Conservation (phyloP, 2,888 invertebrate genomes). For the Melolontha melolontha region DNA sequence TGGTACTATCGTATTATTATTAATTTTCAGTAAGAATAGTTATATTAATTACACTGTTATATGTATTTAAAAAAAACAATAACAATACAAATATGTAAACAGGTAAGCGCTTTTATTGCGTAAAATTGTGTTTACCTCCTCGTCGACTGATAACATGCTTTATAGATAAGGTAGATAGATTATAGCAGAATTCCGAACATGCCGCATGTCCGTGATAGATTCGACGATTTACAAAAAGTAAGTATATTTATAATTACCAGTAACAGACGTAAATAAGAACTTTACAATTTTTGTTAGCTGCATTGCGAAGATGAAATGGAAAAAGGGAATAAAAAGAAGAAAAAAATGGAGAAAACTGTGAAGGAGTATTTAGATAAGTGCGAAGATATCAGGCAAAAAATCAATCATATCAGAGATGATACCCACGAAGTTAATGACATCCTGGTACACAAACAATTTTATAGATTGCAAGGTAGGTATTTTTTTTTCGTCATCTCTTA, state of each 20-base stretch:
- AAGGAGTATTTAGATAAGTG: slow-evolving; percentile 35
- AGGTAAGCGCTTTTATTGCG: not conserved
- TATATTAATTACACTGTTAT: no score
- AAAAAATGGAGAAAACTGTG: slow-evolving; percentile 28
- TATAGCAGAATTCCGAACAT: slow-evolving; percentile 14
- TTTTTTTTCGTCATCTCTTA: not conserved
- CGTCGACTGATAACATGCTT: slow-evolving; percentile 9
- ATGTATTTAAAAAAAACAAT: no score
- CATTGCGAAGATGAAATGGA: slow-evolving; percentile 29
- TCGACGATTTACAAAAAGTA: slow-evolving; percentile 45
- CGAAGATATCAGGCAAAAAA: slow-evolving; percentile 27
- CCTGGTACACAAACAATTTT: slow-evolving; percentile 26
- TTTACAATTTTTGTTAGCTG: slow-evolving; percentile 16
- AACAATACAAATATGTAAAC: no score
- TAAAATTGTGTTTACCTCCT: slow-evolving; percentile 3
- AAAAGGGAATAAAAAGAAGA: slow-evolving; percentile 30
- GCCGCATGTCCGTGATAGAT: slow-evolving; percentile 44
- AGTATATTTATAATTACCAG: not conserved
- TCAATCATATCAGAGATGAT: slow-evolving; percentile 30
- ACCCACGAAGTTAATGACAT: slow-evolving; percentile 18
- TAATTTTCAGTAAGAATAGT: no score
- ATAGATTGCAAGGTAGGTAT: slow-evolving; percentile 43
- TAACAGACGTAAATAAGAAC: not conserved
- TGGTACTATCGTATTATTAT: no score
- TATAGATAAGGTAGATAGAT: slow-evolving; percentile 34